phyloP scores from a whole-genome alignment of 1,140 invertebrate genomes.

The Globodera ellingtonae region DNA sequence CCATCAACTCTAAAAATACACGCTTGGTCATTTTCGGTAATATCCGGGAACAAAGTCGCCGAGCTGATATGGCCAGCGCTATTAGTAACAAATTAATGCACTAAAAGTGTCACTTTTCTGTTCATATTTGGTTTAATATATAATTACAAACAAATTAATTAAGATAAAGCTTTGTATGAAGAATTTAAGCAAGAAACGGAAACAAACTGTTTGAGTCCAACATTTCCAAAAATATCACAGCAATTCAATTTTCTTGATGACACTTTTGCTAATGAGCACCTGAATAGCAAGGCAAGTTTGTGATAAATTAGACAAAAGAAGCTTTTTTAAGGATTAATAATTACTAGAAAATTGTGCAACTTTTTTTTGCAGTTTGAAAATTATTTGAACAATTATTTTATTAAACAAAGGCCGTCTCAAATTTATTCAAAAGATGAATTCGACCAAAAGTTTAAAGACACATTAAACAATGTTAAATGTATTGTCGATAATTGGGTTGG shows the following conservation, averaged over 20 bases:
- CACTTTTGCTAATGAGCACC: neutral
- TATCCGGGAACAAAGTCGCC: too few species aligned
- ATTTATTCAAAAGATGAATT: neutral
- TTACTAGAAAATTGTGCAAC: neutral
- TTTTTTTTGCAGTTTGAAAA: neutral
- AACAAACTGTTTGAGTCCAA: neutral
- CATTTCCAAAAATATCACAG: neutral
- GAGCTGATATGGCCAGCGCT: too few species aligned
- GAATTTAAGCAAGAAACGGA: neutral
- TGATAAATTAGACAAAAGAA: too few species aligned
- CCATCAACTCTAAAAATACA: too few species aligned
- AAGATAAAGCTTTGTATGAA: neutral
- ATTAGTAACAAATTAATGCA: too few species aligned
- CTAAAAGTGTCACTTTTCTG: too few species aligned
- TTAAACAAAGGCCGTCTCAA: neutral
- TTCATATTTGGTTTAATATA: too few species aligned
- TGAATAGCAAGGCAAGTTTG: neutral
- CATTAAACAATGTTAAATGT: neutral
- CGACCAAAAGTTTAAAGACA: neutral
- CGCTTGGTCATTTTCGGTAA: too few species aligned
- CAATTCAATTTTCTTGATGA: neutral
- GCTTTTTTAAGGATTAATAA: neutral
- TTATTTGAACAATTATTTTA: neutral
- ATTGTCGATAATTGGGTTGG: neutral
- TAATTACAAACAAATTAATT: neutral